A percentile compares a stretch with the other conserved stretches of the same genome.
Conservation (phyloP, 2,113 vertebrate species). For the Marmota flaviventris region DNA sequence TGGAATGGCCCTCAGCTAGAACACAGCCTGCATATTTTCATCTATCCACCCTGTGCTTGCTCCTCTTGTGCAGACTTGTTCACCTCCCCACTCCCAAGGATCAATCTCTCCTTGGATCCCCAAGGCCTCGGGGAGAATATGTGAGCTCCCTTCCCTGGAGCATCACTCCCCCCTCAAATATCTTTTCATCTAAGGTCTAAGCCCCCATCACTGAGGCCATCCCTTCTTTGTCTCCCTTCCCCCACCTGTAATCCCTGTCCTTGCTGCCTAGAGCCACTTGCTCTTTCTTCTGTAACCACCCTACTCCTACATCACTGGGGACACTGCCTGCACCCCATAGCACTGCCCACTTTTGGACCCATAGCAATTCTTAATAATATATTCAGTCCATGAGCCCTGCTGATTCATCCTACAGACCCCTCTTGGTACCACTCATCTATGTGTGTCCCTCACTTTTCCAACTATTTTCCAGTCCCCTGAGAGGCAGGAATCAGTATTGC, state of each 20-base stretch:
- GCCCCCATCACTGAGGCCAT: accelerated
- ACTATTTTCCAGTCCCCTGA: accelerated
- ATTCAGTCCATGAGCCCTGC: accelerated
- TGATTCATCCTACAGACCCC: too few relatives aligned
- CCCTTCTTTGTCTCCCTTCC: neutral
- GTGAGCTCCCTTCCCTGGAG: neutral
- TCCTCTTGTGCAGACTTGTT: too few relatives aligned
- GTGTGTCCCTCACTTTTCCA: too few relatives aligned
- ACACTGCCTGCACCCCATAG: neutral
- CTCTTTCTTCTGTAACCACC: accelerated
- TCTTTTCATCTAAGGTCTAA: neutral
- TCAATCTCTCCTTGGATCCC: neutral
- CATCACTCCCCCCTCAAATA: accelerated
- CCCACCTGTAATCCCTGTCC: neutral
- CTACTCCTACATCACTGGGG: too few relatives aligned
- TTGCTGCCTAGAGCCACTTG: too few relatives aligned
- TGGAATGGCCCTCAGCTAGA: neutral
- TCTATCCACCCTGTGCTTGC: too few relatives aligned
- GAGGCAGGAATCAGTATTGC: neutral
- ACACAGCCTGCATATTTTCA: neutral
- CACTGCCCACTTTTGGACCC: too few relatives aligned
- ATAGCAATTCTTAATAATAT: too few relatives aligned
- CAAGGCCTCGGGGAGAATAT: neutral
- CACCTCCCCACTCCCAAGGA: neutral
- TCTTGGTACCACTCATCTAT: too few relatives aligned